Evolutionary conservation across 53 echinoderm and acorn worm species (phyloP).

Genomic region (Echinarachnius parma): DNA sequence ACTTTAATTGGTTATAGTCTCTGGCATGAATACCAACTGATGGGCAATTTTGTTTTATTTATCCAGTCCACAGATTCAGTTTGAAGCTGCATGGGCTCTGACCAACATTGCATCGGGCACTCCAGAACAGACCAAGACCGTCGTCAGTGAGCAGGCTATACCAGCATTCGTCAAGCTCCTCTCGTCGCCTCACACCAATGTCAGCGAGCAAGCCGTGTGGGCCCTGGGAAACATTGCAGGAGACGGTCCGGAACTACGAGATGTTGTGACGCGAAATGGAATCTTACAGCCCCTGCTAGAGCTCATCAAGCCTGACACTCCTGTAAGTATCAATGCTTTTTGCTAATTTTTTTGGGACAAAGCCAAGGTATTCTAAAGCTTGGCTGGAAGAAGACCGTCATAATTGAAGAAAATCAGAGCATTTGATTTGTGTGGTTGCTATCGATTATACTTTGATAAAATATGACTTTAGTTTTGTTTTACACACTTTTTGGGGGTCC

Average conservation of each 20-base stretch:
- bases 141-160: conserved; percentile 74
- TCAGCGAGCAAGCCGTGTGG: conserved; percentile 97
- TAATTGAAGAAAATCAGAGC: too few species aligned
- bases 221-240: conserved; percentile 99
- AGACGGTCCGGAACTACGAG: conserved; percentile 86
- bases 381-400: too few species aligned
- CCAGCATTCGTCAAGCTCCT: conserved; percentile 92
- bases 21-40: too few species aligned
- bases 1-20: too few species aligned
- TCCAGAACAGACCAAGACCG: conserved; percentile 84
- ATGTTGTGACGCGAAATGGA: conserved; percentile 83
- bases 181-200: conserved; percentile 66
- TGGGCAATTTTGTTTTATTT: too few species aligned
- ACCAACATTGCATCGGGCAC: conserved; percentile 99
- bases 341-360: too few species aligned
- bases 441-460: too few species aligned
- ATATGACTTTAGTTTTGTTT: too few species aligned
- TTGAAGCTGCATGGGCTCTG: conserved; percentile 98
- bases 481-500: too few species aligned
- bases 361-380: too few species aligned
- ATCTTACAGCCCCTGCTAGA: conserved; percentile 72
- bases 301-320: conserved; percentile 64
- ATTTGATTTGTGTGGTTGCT: too few species aligned
- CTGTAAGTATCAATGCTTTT: conserved; percentile 71
- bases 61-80: conserved; percentile 80